Base-by-base conservation (phyloP, 2,888 invertebrate species). In the Liopterus haemorrhoidalis region DNA sequence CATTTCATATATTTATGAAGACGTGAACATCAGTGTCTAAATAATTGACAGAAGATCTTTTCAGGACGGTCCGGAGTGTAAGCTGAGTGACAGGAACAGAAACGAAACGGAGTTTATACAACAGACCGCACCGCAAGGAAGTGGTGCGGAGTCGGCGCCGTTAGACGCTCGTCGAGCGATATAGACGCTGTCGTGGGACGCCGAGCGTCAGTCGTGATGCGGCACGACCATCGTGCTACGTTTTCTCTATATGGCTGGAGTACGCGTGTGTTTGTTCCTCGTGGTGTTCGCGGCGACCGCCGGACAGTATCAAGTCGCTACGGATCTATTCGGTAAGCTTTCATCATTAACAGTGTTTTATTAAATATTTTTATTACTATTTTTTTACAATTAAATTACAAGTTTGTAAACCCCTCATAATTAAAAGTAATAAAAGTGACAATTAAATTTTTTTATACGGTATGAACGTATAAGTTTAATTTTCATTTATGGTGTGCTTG, bases 121-220 rank as follows among this genome's bases (percentile, higher is more conserved):
- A 25, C 25, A 38, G 16, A 12, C 14, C 31, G 14, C 31, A 2
- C 4, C 33, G 24, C 28, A 33, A 18, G 33, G 33, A 6, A 11
- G 18, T 11, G 32, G 33, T 20, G 31, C 37, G 46, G 49, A 53
- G 53, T 51, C 49, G 35, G 50, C 54, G 54, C 54, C 46, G 24
- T 18, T 28, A 38, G 47, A 32, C 41, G 41, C 20, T 1, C 35
- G 31, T 21, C 14, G 27, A 24, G 41, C 46, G 48, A 47, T 50
- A 51, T 53, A 44, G 47, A 46, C 44, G 44, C 14, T 41, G 43
- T 49, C 51, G 31, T 49, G 41, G 46, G 49, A 41, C 49, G 49
- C 24, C 44, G 27, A 16, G 14, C 40, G 46, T 39, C 53, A 59
- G 57, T 57, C 55, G 54, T 55, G 54, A 58, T 55, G 57, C 55